Base-by-base conservation (phyloP, 2,113 vertebrate genomes). In the Ictidomys tridecemlineatus region DNA sequence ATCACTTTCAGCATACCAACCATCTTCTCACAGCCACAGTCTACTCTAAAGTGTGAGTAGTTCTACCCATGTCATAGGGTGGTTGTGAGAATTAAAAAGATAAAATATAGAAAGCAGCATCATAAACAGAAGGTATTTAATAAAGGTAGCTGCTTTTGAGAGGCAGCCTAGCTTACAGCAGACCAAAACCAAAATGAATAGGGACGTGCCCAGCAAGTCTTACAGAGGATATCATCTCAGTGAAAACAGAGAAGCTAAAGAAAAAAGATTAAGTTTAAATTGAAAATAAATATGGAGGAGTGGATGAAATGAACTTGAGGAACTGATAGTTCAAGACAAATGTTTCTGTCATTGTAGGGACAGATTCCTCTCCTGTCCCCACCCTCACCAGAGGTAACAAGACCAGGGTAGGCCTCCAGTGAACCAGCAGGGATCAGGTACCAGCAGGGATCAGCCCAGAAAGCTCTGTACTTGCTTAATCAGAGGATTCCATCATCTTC, bases 51-150 rank as follows among this genome's bases (percentile, higher is more conserved):
- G 56, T 67, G 20, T 34, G 78, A 39, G n/a, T 85, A 24, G 63
- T n/a, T 69, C 30, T 87, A 20, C 56, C 63, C 24, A 28, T 58
- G 8, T n/a, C 61, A 17, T 45, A 90, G 79, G 32, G 39, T 45
- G 30, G 39, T 82, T 94, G 48, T 58, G 69, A 86, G 85, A 90
- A 56, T 96, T 56, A 78, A 91, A 28, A 42, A 88, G 63, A 77
- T 22, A 80, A 83, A 53, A 34, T 77, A 7, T 39, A 22, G 39
- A 89, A 70, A 85, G 45, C 30, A 78, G 20, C 45, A 24, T 90
- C 22, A 79, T 32, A 94, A 93, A 30, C 18, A 56, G 30, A 20
- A 37, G 13, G 8, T 48, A 7, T 69, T 91, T 67, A 30, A 42
- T 78, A 86, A 82, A 89, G 76, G 37, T 48, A 51, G 58, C 42